Evolutionary conservation across 1,140 invertebrate genomes (phyloP).

Genomic region (Drosophila simulans): DNA sequence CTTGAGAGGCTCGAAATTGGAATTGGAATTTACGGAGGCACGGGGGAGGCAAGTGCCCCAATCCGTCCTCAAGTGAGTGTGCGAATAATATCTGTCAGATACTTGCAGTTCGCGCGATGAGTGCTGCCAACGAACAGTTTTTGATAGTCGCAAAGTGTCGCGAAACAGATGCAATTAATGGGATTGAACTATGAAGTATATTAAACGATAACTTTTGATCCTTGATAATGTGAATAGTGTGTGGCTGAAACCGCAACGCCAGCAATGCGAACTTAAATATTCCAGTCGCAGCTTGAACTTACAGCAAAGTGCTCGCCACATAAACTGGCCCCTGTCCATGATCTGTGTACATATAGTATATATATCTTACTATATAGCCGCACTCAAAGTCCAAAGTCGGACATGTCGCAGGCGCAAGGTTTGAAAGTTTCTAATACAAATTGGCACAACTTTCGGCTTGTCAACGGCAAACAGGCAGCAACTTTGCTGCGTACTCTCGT

Average conservation of each 20-base stretch:
- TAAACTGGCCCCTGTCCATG: conserved; percentile 29
- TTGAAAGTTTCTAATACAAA: conserved; percentile 78
- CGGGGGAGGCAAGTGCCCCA: conserved; percentile 3
- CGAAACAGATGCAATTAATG: conserved; percentile 10
- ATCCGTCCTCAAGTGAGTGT: conserved; percentile 44
- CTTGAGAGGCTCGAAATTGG: conserved; percentile 58
- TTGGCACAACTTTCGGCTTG: conserved; percentile 80
- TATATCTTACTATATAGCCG: neutral
- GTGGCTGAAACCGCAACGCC: conserved; percentile 16
- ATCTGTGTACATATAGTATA: conserved; percentile 21
- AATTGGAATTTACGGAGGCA: conserved; percentile 45
- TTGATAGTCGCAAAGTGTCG: conserved; percentile 29
- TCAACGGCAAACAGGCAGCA: conserved; percentile 75
- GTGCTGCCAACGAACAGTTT: conserved; percentile 48
- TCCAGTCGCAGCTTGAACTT: conserved; percentile 37
- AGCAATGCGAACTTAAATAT: conserved; percentile 40
- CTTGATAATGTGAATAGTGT: conserved; percentile 3
- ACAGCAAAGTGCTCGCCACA: conserved; percentile 12
- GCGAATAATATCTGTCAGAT: conserved; percentile 63
- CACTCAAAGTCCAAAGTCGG: conserved; percentile 40
- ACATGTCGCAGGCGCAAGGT: conserved; percentile 54
- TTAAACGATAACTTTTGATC: neutral
- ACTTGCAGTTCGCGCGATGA: conserved; percentile 19
- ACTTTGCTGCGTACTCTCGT: conserved; percentile 58
- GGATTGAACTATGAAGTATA: neutral